Evolutionary conservation across 2,888 invertebrate genomes (phyloP), one percentile per base, ranked within the genome.

Genomic region (Cephalotes varians): DNA sequence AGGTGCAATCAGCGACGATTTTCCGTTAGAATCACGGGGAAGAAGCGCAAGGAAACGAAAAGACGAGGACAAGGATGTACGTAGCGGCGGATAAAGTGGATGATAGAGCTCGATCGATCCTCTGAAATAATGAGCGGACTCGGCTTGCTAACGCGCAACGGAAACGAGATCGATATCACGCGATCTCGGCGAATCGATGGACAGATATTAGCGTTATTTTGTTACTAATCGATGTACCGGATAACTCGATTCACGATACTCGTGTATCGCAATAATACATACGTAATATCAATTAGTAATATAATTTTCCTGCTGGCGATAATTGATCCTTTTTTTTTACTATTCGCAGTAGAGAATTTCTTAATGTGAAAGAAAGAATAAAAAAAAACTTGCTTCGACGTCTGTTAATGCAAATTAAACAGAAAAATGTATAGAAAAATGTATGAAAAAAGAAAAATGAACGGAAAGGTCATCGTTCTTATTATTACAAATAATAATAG

Each of bases 1-100:
- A 67, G 51, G 67, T 84, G 82, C 58, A 82, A 82, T 84, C 62
- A 60, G 65, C 37, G 56, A 67, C 65, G 76, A 76, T 49, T 84
- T 60, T 58, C 77, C 77, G 72, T 77, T 77, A 82, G 60, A 1
- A 56, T 58, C 58, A 25, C 34, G 21, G 56, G 12, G 47, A 69
- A n/a, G 54, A 21, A 18, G 40, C 67, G 49, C n/a, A 40, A n/a
- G 64, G 56, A 62, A 40, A 58, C 18, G 69, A 64, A 62, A 80
- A 73, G 31, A 69, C 3, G 18, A 40, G 58, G 40, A 72, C 6
- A n/a, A 56, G 44, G 37, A 44, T 34, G 7, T 21, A 40, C 18
- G 34, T 49, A 62, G 60, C 18, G 67, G 37, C 49, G 62, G 9
- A 54, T 82, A 79, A 62, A 77, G 44, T 47, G 44, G 28, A 69